These are phyloP conservation scores for Melierax canorus DNA, from an alignment of 2,113 vertebrate genomes.

Conservation along the genomic window DNA sequence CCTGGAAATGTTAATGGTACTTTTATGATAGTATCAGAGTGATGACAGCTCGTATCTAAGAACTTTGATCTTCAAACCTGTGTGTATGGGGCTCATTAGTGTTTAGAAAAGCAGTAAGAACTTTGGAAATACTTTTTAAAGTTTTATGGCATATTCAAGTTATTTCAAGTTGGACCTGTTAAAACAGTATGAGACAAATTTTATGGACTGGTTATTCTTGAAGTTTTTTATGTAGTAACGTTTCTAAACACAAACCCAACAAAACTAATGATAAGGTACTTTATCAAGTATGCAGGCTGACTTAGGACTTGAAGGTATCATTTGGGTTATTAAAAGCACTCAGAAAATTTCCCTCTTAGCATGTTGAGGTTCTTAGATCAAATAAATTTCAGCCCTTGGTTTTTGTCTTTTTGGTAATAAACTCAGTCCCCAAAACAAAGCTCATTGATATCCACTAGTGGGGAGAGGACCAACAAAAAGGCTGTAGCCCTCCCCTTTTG, in stretches of 20 bases:
- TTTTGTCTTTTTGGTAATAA: background rate
- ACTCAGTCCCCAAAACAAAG: background rate
- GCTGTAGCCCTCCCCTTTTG: background rate
- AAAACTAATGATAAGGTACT: background rate
- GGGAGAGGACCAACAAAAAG: background rate
- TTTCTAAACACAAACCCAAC: background rate
- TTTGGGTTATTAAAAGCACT: background rate
- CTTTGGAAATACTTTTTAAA: background rate
- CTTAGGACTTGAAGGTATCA: background rate
- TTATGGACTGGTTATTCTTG: background rate
- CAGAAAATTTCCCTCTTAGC: background rate
- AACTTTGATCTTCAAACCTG: background rate
- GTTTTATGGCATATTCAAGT: background rate
- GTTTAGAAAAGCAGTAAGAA: background rate
- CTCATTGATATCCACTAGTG: fast-evolving
- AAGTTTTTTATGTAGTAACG: fast-evolving
- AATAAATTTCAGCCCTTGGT: background rate
- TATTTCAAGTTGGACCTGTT: background rate
- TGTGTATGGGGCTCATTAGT: fast-evolving
- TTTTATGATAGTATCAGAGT: background rate
- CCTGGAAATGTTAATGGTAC: background rate
- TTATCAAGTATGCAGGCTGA: background rate
- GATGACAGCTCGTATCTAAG: background rate
- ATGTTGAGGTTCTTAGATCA: background rate
- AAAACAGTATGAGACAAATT: background rate